phyloP scores from a whole-genome alignment of 2,797 vertebrate genomes.

The Avahi laniger region DNA sequence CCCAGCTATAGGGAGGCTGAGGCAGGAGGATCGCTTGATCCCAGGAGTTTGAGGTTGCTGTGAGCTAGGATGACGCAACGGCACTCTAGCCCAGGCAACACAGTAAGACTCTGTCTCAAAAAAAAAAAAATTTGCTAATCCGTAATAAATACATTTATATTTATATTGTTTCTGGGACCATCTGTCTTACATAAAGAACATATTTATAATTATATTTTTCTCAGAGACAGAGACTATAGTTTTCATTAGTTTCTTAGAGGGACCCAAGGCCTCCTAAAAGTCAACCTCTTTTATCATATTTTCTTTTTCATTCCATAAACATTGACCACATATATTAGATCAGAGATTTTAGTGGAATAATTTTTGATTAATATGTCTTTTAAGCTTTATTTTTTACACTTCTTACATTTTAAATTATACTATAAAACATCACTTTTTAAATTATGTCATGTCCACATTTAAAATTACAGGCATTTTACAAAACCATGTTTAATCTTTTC shows the following conservation, averaged over 20 bases:
- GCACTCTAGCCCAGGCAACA: too few species aligned
- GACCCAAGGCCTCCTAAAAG: fast-evolving
- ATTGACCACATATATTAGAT: not conserved
- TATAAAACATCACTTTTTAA: not conserved
- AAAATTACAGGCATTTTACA: not conserved
- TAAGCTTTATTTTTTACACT: not conserved
- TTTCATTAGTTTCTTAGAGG: not conserved
- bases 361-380: not conserved
- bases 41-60: too few species aligned
- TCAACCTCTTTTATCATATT: not conserved
- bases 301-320: not conserved
- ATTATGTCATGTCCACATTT: not conserved
- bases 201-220: not conserved
- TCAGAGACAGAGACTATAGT: not conserved
- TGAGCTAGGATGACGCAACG: too few species aligned
- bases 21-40: too few species aligned
- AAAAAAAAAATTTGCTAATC: not conserved
- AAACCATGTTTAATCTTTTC: not conserved
- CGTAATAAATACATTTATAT: not conserved
- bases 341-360: not conserved
- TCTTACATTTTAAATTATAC: not conserved
- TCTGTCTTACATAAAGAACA: not conserved
- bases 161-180: not conserved
- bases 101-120: too few species aligned
- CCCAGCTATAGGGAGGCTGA: too few species aligned